Conservation (phyloP, 1,140 invertebrate species). For the Artemia franciscana region DNA sequence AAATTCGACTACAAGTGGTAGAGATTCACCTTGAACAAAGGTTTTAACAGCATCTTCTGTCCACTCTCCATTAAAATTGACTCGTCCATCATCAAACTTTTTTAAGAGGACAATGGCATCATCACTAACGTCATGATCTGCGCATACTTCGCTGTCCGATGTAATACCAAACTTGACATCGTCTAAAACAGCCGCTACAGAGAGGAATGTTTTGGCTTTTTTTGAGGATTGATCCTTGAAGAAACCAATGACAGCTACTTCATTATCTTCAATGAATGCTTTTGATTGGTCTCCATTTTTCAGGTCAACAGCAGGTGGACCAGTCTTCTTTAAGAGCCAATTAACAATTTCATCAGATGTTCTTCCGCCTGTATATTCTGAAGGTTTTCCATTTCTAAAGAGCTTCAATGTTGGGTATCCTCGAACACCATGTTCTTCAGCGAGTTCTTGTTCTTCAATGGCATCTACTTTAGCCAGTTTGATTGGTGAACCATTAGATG, state of each 20-base stretch:
- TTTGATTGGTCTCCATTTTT: slow-evolving; percentile 55
- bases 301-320: slow-evolving; percentile 58
- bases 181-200: slow-evolving; percentile 52
- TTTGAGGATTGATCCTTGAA: slow-evolving; percentile 60
- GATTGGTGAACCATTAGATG: slow-evolving; percentile 48
- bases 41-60: slow-evolving; percentile 42
- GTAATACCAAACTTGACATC: slow-evolving; percentile 74
- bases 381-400: slow-evolving; percentile 57
- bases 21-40: slow-evolving; percentile 59
- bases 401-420: slow-evolving; percentile 98
- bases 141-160: slow-evolving; percentile 43
- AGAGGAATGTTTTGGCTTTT: slow-evolving; percentile 57
- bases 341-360: slow-evolving; percentile 71
- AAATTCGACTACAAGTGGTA: slow-evolving; percentile 91
- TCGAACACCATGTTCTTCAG: slow-evolving; percentile 57
- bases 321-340: slow-evolving; percentile 93
- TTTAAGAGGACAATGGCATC: slow-evolving; percentile 65
- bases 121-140: slow-evolving; percentile 43
- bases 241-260: slow-evolving; percentile 74
- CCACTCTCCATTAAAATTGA: slow-evolving; percentile 45
- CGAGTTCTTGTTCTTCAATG: slow-evolving; percentile 67
- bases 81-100: slow-evolving; percentile 84
- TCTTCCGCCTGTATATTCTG: slow-evolving; percentile 71
- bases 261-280: slow-evolving; percentile 48
- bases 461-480: slow-evolving; percentile 93